These are phyloP conservation scores for Chesias legatella DNA, from an alignment of 2,888 invertebrate genomes.

Conservation along the genomic window DNA sequence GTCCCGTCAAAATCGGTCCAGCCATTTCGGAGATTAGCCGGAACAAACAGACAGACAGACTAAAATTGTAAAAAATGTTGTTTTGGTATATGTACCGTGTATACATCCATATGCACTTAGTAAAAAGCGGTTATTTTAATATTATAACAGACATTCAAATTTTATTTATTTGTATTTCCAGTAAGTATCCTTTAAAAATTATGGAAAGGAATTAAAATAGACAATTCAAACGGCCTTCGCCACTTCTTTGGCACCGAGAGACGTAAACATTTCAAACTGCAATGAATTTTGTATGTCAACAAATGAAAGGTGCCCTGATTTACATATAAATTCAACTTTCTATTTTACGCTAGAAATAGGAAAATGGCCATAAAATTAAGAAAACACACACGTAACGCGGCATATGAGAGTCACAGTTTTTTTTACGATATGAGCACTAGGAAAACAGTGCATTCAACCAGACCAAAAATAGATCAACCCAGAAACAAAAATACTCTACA, in stretches of 20 bases:
- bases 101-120: too few relatives aligned
- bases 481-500: conserved; percentile 53
- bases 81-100: too few relatives aligned
- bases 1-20: too few relatives aligned
- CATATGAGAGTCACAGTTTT: conserved; percentile 16
- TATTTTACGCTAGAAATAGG: conserved; percentile 26
- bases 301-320: conserved; percentile 46
- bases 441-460: conserved; percentile 43
- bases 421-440: conserved; percentile 37
- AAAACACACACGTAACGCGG: conserved; percentile 29
- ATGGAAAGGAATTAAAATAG: too few relatives aligned
- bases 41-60: too few relatives aligned
- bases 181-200: too few relatives aligned
- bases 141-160: too few relatives aligned
- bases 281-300: conserved; percentile 53
- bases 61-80: too few relatives aligned
- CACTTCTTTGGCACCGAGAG: not conserved
- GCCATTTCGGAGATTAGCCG: too few relatives aligned
- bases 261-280: conserved; percentile 39
- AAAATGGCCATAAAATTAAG: conserved; percentile 14
- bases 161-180: too few relatives aligned
- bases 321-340: conserved; percentile 43
- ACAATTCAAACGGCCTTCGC: too few relatives aligned
- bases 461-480: conserved; percentile 63
- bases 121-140: too few relatives aligned